Base-by-base conservation (phyloP, 1,140 invertebrate genomes). In the Mya arenaria region DNA sequence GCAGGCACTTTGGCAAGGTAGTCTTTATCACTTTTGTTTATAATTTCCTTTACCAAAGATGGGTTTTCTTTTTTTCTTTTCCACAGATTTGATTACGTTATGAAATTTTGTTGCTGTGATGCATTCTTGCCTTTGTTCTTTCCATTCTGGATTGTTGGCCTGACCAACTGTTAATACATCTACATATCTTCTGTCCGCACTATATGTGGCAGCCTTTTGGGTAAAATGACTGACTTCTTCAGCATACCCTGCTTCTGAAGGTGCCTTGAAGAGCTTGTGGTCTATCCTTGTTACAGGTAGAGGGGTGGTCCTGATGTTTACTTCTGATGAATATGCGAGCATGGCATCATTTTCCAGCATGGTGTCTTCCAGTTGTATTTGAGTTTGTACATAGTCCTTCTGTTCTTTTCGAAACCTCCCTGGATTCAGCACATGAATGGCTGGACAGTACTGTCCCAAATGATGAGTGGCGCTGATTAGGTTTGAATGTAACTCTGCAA, bases 401-500 rank as follows among this genome's bases (percentile, higher is more conserved):
- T 25, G 23, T 2, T 17, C 30, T 13, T 2, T 13, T 30, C 52
- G 44, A 48, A 69, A 69, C 30, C 66, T 23, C 3, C 32, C 23
- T 25, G 3, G n/a, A 28, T 69, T 69, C 4, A 69, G 39, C 6
- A 69, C n/a, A 48, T 69, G 37, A 4, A 69, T 32, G 19, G 68
- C 44, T 34, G 68, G 48, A 55, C 68, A 71, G 68, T 71, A 71
- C 28, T 55, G 41, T 10, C 30, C 32, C 2, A 55, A 30, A 32
- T 55, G 41, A 32, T 71, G 68, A 19, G 68, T 71, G 30, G 68
- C 68, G 4, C 13, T 28, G 6, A 71, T 52, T 32, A 71, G 48
- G n/a, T 55, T 34, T 3, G 68, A 25, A 13, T 23, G 5, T 4
- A 71, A 23, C 30, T 52, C 68, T 19, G 28, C 68, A 4, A 71